Evolutionary conservation across 1,140 invertebrate genomes (phyloP), one percentile per base, ranked within the genome.

Genomic region (Zaprionus ghesquierei): DNA sequence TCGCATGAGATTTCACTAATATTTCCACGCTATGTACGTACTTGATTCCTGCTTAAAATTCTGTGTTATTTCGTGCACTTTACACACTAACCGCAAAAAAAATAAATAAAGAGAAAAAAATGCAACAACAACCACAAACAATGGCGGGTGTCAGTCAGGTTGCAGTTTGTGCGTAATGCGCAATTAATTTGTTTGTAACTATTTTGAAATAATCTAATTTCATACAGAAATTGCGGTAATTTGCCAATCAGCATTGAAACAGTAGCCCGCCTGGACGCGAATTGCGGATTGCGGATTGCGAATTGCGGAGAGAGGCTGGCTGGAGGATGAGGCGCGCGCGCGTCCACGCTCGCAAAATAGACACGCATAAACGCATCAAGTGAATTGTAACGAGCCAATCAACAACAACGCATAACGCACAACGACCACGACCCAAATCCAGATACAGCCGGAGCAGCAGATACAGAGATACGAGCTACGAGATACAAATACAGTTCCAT

Each of bases 391-490:
- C 73, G 31, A 75, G 59, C 46, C 68, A 75, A 75, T 75, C 73
- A 75, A 75, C 60, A 15, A 41, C 35, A 15, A 41, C 35, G 31
- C n/a, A 33, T 12, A 12, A 33, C 31, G 81, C 78, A 86, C 81
- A 87, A 87, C 84, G 82, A 87, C 82, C 84, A 87, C 82, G 82
- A 87, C 82, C 82, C 84, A 87, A 89, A 87, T 87, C 79, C 68
- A 66, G 38, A 59, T 68, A 50, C 41, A 54, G 23, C 33, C 23
- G 50, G 22, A 58, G 27, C 27, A 44, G 41, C 35, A 55, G 20
- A 55, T 29, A 46, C 53, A 58, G 60, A 46, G 15, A 29, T 8
- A 29, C 15, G 23, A 18, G 18, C 27, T n/a, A 63, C n/a, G 8
- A 55, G 18, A 20, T 27, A 20, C 25, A 60, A 13, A 27, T 54